A percentile compares a stretch with the other conserved stretches of the same genome.
These are phyloP conservation scores for Myanophis thanlyinensis DNA, from an alignment of 2,113 vertebrate species.

Conservation along the genomic window DNA sequence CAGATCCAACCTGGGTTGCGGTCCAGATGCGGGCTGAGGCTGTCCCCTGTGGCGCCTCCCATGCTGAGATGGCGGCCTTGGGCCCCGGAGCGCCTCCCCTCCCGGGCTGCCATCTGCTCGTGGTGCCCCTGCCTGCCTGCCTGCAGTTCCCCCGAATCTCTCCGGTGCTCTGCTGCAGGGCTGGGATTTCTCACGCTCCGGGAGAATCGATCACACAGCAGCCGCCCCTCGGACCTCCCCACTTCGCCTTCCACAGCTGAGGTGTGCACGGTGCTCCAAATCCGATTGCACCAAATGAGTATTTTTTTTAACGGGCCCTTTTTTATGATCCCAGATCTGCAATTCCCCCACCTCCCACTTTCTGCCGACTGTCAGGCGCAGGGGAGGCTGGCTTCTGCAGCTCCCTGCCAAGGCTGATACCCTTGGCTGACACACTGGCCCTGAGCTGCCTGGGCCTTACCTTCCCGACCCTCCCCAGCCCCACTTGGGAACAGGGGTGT, in stretches of 20 bases:
- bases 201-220: no score
- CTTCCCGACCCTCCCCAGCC: no score
- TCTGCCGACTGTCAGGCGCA: not conserved
- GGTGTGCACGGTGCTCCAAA: not conserved
- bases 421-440: not conserved
- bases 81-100: no score
- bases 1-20: not conserved
- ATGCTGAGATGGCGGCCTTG: not conserved
- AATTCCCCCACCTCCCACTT: not conserved
- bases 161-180: not conserved
- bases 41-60: not conserved
- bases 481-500: accelerated
- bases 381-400: accelerated
- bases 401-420: not conserved
- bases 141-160: not conserved
- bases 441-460: not conserved
- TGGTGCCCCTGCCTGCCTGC: not conserved
- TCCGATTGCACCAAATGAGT: not conserved
- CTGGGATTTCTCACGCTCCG: not conserved
- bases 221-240: not conserved
- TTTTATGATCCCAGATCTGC: not conserved
- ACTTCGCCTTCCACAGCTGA: not conserved
- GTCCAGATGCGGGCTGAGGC: not conserved
- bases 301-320: not conserved
- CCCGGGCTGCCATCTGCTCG: not conserved